A percentile compares a stretch with the other conserved stretches of the same genome.
These are phyloP conservation scores for Gallinago stenura DNA, from an alignment of 2,797 vertebrate genomes.

Conservation along the genomic window DNA sequence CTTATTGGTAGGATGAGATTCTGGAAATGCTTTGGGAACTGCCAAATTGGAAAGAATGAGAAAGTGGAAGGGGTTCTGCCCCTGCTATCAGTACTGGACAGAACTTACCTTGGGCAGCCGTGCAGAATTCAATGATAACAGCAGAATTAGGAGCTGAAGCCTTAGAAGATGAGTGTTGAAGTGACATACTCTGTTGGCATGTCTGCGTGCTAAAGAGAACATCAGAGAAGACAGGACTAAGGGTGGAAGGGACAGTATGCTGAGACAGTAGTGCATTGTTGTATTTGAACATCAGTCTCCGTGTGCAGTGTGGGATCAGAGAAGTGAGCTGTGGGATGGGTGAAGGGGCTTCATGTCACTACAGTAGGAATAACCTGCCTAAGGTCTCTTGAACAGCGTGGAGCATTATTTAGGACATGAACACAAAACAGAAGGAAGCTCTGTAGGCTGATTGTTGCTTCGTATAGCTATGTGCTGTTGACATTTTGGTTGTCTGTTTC, in stretches of 20 bases:
- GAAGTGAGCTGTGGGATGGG: neutral
- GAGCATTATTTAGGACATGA: neutral
- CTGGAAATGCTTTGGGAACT: conserved; percentile 24
- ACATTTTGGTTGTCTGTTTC: neutral
- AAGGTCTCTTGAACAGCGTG: neutral
- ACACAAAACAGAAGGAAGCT: neutral
- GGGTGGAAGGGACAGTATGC: neutral
- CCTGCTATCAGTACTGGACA: neutral
- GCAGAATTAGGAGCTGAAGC: neutral
- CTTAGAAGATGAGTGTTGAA: neutral
- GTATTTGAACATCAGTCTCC: neutral
- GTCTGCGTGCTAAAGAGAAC: neutral
- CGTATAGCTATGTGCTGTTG: neutral
- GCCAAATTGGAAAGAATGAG: neutral
- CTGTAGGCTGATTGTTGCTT: conserved; percentile 7
- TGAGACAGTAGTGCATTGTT: neutral
- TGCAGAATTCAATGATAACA: neutral
- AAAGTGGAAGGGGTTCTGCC: neutral
- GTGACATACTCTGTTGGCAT: neutral
- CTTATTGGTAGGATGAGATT: neutral
- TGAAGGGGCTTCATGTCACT: neutral
- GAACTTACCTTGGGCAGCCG: neutral
- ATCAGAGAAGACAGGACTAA: neutral
- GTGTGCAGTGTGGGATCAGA: neutral
- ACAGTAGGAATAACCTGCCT: neutral